These are phyloP conservation scores for Rallus limicola DNA, from an alignment of 2,113 vertebrate genomes.

Conservation along the genomic window DNA sequence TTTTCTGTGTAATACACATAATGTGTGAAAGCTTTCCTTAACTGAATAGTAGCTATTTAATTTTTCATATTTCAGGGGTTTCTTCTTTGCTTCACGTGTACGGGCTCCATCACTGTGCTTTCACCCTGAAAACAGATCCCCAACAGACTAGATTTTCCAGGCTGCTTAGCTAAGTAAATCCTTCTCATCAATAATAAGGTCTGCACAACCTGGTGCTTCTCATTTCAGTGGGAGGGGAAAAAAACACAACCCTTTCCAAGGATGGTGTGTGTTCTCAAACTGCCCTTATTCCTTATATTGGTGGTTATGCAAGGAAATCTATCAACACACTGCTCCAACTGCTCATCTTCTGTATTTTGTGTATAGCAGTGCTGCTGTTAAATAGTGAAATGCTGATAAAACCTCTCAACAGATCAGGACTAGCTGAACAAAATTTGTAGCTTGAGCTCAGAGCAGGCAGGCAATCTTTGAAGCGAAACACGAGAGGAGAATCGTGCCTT, in stretches of 20 bases:
- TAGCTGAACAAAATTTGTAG: background rate
- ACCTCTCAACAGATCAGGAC: background rate
- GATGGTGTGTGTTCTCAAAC: background rate
- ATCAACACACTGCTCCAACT: accelerated
- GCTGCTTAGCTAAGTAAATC: constrained; percentile 17
- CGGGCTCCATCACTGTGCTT: background rate
- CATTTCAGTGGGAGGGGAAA: background rate
- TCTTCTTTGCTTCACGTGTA: background rate
- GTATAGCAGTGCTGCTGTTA: background rate
- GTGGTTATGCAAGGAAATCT: background rate
- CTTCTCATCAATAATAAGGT: background rate
- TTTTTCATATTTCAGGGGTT: background rate
- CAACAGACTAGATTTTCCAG: background rate
- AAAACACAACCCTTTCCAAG: background rate
- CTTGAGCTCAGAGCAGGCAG: background rate
- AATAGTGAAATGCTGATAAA: background rate
- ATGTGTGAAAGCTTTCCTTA: background rate
- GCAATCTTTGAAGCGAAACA: background rate
- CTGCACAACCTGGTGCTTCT: background rate
- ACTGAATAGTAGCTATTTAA: background rate
- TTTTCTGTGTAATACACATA: background rate
- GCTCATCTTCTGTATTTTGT: background rate
- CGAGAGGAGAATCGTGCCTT: background rate
- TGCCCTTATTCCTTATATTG: background rate
- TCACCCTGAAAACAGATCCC: background rate